Evolutionary conservation across 2,888 invertebrate genomes (phyloP), one percentile per base, ranked within the genome.

Genomic region (Ornithoptera alexandrae): DNA sequence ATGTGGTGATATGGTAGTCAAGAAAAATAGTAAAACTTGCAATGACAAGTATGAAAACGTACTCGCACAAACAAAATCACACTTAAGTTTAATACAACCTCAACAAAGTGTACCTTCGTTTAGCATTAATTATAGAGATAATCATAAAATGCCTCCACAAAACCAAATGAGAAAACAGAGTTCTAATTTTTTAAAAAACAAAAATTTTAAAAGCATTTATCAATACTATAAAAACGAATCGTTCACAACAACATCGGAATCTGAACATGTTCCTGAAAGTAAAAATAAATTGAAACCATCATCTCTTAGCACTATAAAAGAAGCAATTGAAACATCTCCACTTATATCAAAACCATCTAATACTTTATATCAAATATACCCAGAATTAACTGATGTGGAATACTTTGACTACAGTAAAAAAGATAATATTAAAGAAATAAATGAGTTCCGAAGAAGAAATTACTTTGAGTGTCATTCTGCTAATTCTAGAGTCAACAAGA

Each of bases 391-490:
- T 1, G 81, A 82, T 30, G 63, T 77, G 18, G 77, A 78, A 8
- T 78, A 75, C 59, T 64, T 81, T 30, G 81, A 89, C 24, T 71
- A 76, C 39, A 79, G 82, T 12, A 81, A 79, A 62, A 69, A 74
- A 0, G 77, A 83, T 0, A 84, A 76, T 30, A 78, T 89, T 0
- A 73, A 80, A 39, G 75, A 81, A 7, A 66, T 92, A n/a, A 89
- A 87, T 71, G 86, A 90, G 74, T 95, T 94, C 74, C 87, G 95
- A 18, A 83, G 90, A 2, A 85, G 93, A 10, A 93, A 94, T 76
- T 95, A 93, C 76, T 94, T 94, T 71, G 94, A 95, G 74, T 94
- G 94, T n/a, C 94, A 94, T 76, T 94, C 94, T 0, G 89, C 90
- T 1, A 87, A 81, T 78, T 85, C 85, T 15, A 84, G 88, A 68